phyloP scores from a whole-genome alignment of 2,113 vertebrate species.

The Cyphomyrus plagiostoma region DNA sequence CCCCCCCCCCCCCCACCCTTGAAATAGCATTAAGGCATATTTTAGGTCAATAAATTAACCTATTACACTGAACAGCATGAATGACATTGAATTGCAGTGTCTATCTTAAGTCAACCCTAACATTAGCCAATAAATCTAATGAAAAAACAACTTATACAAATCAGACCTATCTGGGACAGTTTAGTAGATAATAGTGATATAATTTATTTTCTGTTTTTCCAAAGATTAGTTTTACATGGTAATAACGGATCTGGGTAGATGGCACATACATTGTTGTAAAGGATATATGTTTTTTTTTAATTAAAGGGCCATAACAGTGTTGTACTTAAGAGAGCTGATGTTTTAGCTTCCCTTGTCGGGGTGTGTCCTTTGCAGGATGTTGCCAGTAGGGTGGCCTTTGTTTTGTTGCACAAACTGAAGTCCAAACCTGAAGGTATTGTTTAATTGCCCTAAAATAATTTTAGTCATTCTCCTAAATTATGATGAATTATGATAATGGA shows the following conservation, averaged over 20 bases:
- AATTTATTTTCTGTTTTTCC: constrained; percentile 67
- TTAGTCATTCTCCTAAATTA: not conserved
- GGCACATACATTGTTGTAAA: constrained; percentile 36
- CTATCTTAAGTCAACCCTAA: not conserved
- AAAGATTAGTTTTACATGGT: constrained; percentile 70
- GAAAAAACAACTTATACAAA: constrained; percentile 44
- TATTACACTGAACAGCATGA: constrained; percentile 16
- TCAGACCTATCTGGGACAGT: constrained; percentile 32
- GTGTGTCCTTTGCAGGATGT: not conserved
- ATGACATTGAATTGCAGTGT: constrained; percentile 9
- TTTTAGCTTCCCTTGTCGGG: constrained; percentile 37
- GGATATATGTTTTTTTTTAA: constrained; percentile 65
- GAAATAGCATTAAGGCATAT: not conserved
- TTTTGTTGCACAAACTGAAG: not conserved
- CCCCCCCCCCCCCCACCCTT: too few species aligned
- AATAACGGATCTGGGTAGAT: constrained; percentile 70
- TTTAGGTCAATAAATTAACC: not conserved
- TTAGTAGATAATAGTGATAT: constrained; percentile 53
- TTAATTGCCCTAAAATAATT: not conserved
- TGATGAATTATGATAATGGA: not conserved
- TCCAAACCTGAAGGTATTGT: not conserved
- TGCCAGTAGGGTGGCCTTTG: not conserved
- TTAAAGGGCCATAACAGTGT: constrained; percentile 80
- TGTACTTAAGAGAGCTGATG: constrained; percentile 69
- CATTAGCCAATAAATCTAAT: constrained; percentile 36